Base-by-base conservation (phyloP, 2,113 vertebrate species). In the Galemys pyrenaicus region DNA sequence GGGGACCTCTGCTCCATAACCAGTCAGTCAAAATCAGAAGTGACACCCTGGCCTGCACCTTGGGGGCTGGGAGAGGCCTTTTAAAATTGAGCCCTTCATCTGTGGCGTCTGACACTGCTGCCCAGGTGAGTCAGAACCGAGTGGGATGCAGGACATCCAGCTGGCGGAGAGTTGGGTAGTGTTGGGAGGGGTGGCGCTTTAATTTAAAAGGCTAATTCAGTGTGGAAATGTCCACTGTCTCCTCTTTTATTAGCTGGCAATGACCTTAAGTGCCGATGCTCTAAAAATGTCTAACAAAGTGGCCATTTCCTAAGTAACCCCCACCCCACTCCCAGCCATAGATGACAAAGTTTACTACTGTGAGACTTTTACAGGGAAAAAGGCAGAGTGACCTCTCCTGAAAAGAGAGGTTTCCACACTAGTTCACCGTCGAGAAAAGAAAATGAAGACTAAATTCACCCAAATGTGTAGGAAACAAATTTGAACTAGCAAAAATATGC, bases 361-460 rank as follows among this genome's bases (percentile, higher is more conserved):
- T n/a, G n/a, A 81, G 24, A 71, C 28, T 35, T 87, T 16, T 77
- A 49, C 11, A 16, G 24, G 37, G 20, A 2, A 49, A 82, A 68
- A 32, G 17, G 37, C 54, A 54, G 24, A 70, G 56, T n/a, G n/a
- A 49, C 12, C 54, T 78, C 46, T 16, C 9, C 64, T 44, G 64
- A 81, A 75, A 19, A 56, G 16, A 81, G 68, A 86, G 3, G 10
- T 51, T 75, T 60, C 3, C 68, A 84, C 65, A 70, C 11, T 67
- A 94, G 68, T 75, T 86, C 51, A 58, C 30, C 70, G 24, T 30
- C 5, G 74, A 87, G 46, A 89, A 79, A 85, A 87, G 30, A 87
- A 81, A 65, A 39, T 51, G 16, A 15, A 5, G 12, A 87, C 56
- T 68, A 65, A 94, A 87, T 71, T 92, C n/a, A 84, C 37, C 44